Evolutionary conservation across 2,113 vertebrate genomes (phyloP), one percentile per base, ranked within the genome.

Genomic region (Plecturocebus donacophilus): DNA sequence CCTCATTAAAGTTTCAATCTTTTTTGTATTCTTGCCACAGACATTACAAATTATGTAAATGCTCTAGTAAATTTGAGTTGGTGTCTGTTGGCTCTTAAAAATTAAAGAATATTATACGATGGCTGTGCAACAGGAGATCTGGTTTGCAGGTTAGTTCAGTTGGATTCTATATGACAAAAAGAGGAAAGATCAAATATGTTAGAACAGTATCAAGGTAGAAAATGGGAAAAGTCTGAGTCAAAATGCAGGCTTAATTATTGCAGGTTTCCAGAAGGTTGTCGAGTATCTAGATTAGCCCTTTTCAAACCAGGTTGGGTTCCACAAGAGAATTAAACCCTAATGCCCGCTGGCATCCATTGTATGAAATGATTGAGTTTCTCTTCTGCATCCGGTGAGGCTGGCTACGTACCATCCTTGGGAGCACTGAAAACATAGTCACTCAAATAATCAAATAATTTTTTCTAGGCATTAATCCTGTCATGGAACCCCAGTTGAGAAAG

Each of bases 21-120:
- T 85, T 97, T 95, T 94, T 58, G n/a, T 77, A 95, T 96, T 95
- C 92, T 97, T 20, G 12, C 49, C 87, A 70, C 21, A 91, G 66
- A 87, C 45, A 17, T 25, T 84, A 94, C 38, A 81, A 76, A 91
- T 95, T 88, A 91, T 96, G 89, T 92, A 64, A 90, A 61, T 94
- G 64, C 68, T 94, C 92, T 80, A 84, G 56, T 83, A 97, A 95
- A 92, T 68, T 95, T 96, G 75, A 92, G 38, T 82, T 95, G 58
- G 2, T 91, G 66, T 64, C 52, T 87, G 4, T 84, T 96, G 66
- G 52, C 73, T 85, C 49, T 93, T 97, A 40, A 70, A 89, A 90
- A 77, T 89, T 87, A 87, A 93, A 92, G 71, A 73, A 47, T 87
- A 49, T 73, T 79, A 20, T 42, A 35, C 2, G 5, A 56, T 85